Evolutionary conservation across 2,113 vertebrate genomes (phyloP).

Genomic region (Suncus etruscus): DNA sequence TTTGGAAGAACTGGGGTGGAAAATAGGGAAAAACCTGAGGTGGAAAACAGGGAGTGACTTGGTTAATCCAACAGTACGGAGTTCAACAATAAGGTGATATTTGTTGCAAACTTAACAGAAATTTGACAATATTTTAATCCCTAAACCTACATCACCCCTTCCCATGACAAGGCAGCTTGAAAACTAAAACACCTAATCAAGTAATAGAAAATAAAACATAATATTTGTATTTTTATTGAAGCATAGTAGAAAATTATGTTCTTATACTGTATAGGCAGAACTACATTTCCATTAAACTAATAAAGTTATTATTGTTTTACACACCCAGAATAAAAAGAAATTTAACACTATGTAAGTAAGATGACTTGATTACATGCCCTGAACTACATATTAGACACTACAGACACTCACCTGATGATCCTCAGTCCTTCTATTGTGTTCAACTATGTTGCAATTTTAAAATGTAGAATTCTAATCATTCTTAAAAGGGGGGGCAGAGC

Average conservation of each 20-base stretch:
- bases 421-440: background rate
- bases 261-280: too few relatives aligned
- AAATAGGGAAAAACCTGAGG: too few relatives aligned
- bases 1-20: too few relatives aligned
- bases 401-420: slow-evolving; percentile 49
- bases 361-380: slow-evolving; percentile 54
- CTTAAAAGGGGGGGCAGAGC: background rate
- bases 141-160: background rate
- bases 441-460: slow-evolving; percentile 50
- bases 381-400: slow-evolving; percentile 46
- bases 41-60: too few relatives aligned
- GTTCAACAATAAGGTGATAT: slow-evolving; percentile 34
- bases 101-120: slow-evolving; percentile 59
- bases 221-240: too few relatives aligned
- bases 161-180: slow-evolving; percentile 25
- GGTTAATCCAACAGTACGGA: background rate
- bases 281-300: too few relatives aligned
- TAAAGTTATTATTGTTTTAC: too few relatives aligned
- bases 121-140: slow-evolving; percentile 34
- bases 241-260: too few relatives aligned
- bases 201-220: too few relatives aligned
- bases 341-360: slow-evolving; percentile 49
- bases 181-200: slow-evolving; percentile 36
- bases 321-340: too few relatives aligned
- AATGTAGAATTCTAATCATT: slow-evolving; percentile 31